A percentile compares a stretch with the other conserved stretches of the same genome.
Evolutionary conservation across 2,797 vertebrate species (phyloP).

Genomic region (Mormyrus hasselquistii): DNA sequence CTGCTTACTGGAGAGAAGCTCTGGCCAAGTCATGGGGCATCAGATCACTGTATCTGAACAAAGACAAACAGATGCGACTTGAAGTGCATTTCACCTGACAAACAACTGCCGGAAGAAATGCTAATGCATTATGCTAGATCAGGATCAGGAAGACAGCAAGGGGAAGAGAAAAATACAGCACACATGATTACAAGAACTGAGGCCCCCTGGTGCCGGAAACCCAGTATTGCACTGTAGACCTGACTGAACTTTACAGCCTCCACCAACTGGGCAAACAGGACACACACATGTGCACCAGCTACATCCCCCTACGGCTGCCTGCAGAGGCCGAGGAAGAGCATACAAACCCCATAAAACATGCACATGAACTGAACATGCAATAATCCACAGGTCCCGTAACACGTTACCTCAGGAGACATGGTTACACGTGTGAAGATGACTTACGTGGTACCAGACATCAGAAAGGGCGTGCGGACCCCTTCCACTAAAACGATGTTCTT

Average conservation of each 20-base stretch:
- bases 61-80: conserved; percentile 30
- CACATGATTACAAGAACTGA: background rate
- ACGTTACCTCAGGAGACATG: background rate
- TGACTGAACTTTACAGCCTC: background rate
- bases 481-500: conserved; percentile 91
- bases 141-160: background rate
- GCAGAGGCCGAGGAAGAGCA: background rate
- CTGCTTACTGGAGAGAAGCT: conserved; percentile 82
- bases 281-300: background rate
- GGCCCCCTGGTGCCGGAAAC: background rate
- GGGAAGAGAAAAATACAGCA: background rate
- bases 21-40: conserved; percentile 94
- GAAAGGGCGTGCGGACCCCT: conserved; percentile 86
- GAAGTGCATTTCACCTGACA: background rate
- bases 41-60: conserved; percentile 76
- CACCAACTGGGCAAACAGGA: background rate
- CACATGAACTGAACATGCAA: background rate
- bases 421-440: conserved; percentile 41
- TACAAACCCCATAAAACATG: background rate
- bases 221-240: background rate
- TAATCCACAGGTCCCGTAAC: background rate
- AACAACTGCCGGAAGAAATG: background rate
- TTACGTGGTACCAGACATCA: conserved; percentile 84
- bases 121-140: too few species aligned
- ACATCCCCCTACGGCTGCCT: background rate